phyloP scores from a whole-genome alignment of 2,113 vertebrate genomes.

The Tilapia sparmanii region DNA sequence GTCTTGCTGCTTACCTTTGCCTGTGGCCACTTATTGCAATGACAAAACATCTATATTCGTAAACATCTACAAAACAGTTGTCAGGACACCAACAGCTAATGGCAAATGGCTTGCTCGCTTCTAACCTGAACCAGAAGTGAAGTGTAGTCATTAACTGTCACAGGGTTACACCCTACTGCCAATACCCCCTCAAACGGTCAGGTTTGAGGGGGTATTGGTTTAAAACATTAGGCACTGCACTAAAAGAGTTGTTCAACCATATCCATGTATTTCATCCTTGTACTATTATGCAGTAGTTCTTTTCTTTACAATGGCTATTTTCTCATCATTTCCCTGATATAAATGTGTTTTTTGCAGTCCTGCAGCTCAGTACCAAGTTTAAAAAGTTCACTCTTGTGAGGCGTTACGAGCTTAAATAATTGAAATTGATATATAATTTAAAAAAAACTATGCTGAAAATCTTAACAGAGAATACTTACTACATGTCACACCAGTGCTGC shows the following conservation, averaged over 20 bases:
- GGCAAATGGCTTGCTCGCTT: not conserved
- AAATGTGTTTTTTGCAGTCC: conserved; percentile 7
- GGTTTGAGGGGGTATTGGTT: not conserved
- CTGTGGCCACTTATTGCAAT: not conserved
- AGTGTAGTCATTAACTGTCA: not conserved
- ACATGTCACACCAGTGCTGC: not conserved
- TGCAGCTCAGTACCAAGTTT: not conserved
- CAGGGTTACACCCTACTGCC: not conserved
- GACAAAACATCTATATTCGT: not conserved
- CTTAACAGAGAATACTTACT: conserved; percentile 23
- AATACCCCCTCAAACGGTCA: not conserved
- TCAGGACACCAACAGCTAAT: not conserved
- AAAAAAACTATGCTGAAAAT: conserved; percentile 21
- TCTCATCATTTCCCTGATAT: not conserved
- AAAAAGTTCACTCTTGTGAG: not conserved
- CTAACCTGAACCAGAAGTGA: not conserved
- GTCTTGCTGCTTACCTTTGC: not conserved
- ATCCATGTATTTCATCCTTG: not conserved
- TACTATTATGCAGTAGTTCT: not conserved
- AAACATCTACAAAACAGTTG: not conserved
- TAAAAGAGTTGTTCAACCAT: not conserved
- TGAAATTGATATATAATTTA: conserved; percentile 24
- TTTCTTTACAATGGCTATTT: not conserved
- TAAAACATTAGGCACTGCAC: not conserved
- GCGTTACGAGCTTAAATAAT: conserved; percentile 20